Base-by-base conservation (phyloP, 2,797 vertebrate species). In the Chelonia mydas region DNA sequence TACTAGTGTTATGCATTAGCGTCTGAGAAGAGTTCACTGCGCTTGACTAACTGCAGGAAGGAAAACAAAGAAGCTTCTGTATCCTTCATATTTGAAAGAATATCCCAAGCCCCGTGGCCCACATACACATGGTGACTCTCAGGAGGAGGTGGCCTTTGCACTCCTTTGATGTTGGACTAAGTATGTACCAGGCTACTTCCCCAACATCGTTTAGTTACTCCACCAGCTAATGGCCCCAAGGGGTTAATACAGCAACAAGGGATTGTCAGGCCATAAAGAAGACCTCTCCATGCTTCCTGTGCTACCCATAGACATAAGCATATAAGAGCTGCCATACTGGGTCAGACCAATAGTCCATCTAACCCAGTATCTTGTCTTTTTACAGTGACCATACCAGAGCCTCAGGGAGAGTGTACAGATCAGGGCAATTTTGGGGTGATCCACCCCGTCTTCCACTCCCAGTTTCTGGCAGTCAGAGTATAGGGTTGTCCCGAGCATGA, bases 121-220 rank as follows among this genome's bases (percentile, higher is more conserved):
- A 59, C 45, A 28, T 37, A n/a, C 0, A 0, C 4, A 2, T 54
- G 23, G 5, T 47, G 49, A 13, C 21, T 45, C 47, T 0, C 0
- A 41, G 59, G 12, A 13, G 23, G n/a, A 21, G 27, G 16, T 41
- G n/a, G 5, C 12, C 37, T 45, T 76, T 80, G 2, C 17, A 57
- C 19, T 19, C 47, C 90, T 82, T 61, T 88, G 81, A 50, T 19
- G 53, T 19, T 11, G 55, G 27, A 55, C 84, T 5, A 28, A 3
- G 54, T 45, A 10, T 23, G 23, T 61, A 28, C 78, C 45, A 68
- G 59, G 49, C 33, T 0, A 0, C 49, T 51, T 53, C 15, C 5
- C 1, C 50, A 23, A 41, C n/a, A 27, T 78, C 53, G 72, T 33
- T 47, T 79, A n/a, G 51, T 78, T 86, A 55, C 41, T 31, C 53